phyloP scores from a whole-genome alignment of 2,113 vertebrate genomes.

The Oryzias celebensis region DNA sequence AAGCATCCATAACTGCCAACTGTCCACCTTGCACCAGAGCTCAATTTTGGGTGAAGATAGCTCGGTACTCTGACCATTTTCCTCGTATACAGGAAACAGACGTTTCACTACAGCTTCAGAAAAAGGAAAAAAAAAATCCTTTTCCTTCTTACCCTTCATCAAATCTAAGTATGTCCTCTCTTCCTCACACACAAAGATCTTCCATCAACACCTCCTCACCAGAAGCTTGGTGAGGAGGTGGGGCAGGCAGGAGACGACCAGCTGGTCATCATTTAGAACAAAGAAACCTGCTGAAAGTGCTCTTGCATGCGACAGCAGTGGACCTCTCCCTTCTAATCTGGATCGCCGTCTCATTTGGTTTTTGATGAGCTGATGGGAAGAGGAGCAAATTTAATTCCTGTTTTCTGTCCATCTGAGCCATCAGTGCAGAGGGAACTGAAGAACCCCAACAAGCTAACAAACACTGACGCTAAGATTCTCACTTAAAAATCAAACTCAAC shows the following conservation, averaged over 20 bases:
- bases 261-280: constrained; percentile 77
- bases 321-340: constrained; percentile 31
- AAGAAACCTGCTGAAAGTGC: constrained; percentile 74
- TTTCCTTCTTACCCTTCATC: constrained; percentile 13
- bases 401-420: too few species aligned
- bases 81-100: constrained; percentile 19
- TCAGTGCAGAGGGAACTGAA: not conserved
- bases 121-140: constrained; percentile 25
- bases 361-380: not conserved
- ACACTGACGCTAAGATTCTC: not conserved
- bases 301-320: constrained; percentile 63
- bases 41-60: constrained; percentile 21
- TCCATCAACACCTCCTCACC: constrained; percentile 38
- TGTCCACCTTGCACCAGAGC: constrained; percentile 29
- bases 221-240: constrained; percentile 35
- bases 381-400: constrained; percentile 12
- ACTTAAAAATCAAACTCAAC: not conserved
- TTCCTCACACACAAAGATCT: constrained; percentile 5
- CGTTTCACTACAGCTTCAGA: constrained; percentile 63
- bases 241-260: constrained; percentile 71
- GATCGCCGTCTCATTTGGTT: constrained; percentile 16
- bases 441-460: not conserved
- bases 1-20: constrained; percentile 6
- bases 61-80: constrained; percentile 30
- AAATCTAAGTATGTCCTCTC: constrained; percentile 6